Conservation (phyloP, 2,888 invertebrate species). For the Sericinus montela region DNA sequence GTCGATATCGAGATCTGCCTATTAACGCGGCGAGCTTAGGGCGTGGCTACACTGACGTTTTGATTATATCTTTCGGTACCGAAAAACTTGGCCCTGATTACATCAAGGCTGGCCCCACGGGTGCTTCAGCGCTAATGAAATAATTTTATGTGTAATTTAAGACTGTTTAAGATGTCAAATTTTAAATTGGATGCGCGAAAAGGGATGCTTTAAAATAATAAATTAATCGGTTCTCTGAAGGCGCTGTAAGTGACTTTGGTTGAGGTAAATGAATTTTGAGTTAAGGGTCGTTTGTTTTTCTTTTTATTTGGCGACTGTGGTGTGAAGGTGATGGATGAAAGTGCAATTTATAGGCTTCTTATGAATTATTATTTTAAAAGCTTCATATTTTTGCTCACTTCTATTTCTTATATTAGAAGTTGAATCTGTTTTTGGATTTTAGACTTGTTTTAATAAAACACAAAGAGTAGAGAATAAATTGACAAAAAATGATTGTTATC, state of each 20-base stretch:
- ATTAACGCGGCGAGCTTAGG: slow-evolving; percentile 65
- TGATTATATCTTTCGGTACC: slow-evolving; percentile 68
- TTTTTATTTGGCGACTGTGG: slow-evolving; percentile 23
- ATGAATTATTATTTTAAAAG: background rate
- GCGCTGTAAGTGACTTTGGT: slow-evolving; percentile 22
- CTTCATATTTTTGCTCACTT: too few species aligned
- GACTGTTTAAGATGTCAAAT: slow-evolving; percentile 78
- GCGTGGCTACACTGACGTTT: slow-evolving; percentile 65
- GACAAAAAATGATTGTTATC: too few species aligned
- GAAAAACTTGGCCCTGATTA: slow-evolving; percentile 42
- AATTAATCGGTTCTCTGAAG: slow-evolving; percentile 74
- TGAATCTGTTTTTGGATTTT: too few species aligned
- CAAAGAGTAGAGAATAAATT: too few species aligned
- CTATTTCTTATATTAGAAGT: too few species aligned
- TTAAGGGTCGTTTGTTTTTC: slow-evolving; percentile 29
- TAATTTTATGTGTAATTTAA: slow-evolving; percentile 76
- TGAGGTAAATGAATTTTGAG: slow-evolving; percentile 54
- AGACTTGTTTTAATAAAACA: too few species aligned
- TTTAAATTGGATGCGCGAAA: slow-evolving; percentile 78
- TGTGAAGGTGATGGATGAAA: slow-evolving; percentile 28
- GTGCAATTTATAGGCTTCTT: slow-evolving; percentile 21
- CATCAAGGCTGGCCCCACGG: slow-evolving; percentile 39
- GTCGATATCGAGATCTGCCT: slow-evolving; percentile 63
- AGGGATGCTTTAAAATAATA: slow-evolving; percentile 69
- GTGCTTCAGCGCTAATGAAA: slow-evolving; percentile 67